Evolutionary conservation across 2,888 invertebrate genomes (phyloP).

Genomic region (Chrysina gloriosa): DNA sequence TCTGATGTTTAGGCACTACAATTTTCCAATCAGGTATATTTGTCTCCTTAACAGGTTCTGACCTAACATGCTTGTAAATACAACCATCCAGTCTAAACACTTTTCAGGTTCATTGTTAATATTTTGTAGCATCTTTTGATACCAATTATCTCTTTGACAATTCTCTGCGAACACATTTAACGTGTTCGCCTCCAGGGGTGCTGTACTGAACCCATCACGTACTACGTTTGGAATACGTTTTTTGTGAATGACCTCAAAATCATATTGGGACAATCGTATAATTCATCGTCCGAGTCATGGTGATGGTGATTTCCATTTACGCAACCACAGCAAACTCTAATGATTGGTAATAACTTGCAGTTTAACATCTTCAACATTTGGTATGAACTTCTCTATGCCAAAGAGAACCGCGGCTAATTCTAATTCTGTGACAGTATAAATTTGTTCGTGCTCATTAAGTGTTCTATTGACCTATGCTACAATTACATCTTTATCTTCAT

Average conservation of each 20-base stretch:
- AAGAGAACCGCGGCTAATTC: slow-evolving; percentile 52
- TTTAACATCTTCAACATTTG: slow-evolving; percentile 43
- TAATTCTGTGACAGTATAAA: slow-evolving; percentile 51
- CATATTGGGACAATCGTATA: slow-evolving; percentile 37
- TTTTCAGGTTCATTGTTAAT: background rate
- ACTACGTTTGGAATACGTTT: slow-evolving; percentile 33
- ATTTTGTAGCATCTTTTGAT: background rate
- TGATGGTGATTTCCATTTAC: slow-evolving; percentile 17
- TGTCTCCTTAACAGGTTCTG: background rate
- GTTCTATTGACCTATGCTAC: slow-evolving; percentile 52
- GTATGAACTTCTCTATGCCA: slow-evolving; percentile 51
- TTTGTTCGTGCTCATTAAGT: slow-evolving; percentile 50
- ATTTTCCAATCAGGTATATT: background rate
- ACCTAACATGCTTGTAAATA: background rate
- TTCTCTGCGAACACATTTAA: background rate
- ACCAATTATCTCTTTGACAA: background rate
- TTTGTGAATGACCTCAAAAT: slow-evolving; percentile 38
- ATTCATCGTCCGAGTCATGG: slow-evolving; percentile 37
- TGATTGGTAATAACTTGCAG: slow-evolving; percentile 43
- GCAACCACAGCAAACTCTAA: slow-evolving; percentile 29
- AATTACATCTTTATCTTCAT: slow-evolving; percentile 47
- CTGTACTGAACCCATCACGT: slow-evolving; percentile 30
- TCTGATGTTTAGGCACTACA: background rate
- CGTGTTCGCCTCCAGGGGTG: background rate
- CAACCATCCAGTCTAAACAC: background rate